Percentiles rank a stretch among this genome's conserved stretches.
Evolutionary conservation across 2,797 vertebrate species (phyloP).

Genomic region (Artibeus jamaicensis): DNA sequence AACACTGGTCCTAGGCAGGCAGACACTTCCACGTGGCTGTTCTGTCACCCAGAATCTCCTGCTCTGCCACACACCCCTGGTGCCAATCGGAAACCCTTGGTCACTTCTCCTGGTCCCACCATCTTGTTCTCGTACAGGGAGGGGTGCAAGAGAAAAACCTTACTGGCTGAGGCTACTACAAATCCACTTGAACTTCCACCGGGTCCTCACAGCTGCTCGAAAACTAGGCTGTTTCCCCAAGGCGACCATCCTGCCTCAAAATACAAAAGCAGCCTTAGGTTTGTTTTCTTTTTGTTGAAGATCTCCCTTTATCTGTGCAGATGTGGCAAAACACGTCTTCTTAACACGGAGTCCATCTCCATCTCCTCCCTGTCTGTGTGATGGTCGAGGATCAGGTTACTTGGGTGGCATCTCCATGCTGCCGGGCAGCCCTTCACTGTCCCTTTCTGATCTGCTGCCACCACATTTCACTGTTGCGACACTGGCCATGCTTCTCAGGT

Average conservation of each 20-base stretch:
- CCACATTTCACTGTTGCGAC: neutral
- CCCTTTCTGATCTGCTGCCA: neutral
- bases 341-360: neutral
- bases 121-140: too few relatives aligned
- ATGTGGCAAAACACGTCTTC: neutral
- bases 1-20: neutral
- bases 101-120: neutral
- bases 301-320: neutral
- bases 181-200: neutral
- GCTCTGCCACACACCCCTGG: neutral
- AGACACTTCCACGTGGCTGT: neutral
- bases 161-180: neutral
- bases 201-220: neutral
- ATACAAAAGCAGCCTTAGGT: neutral
- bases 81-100: neutral
- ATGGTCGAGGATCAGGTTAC: neutral
- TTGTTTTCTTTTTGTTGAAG: neutral
- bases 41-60: neutral
- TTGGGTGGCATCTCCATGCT: accelerated
- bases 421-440: too few relatives aligned
- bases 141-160: neutral
- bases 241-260: neutral
- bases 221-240: neutral
- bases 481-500: neutral
- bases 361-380: neutral